These are phyloP conservation scores for Petrophora chlorosata DNA, from an alignment of 2,888 invertebrate genomes.

Conservation along the genomic window DNA sequence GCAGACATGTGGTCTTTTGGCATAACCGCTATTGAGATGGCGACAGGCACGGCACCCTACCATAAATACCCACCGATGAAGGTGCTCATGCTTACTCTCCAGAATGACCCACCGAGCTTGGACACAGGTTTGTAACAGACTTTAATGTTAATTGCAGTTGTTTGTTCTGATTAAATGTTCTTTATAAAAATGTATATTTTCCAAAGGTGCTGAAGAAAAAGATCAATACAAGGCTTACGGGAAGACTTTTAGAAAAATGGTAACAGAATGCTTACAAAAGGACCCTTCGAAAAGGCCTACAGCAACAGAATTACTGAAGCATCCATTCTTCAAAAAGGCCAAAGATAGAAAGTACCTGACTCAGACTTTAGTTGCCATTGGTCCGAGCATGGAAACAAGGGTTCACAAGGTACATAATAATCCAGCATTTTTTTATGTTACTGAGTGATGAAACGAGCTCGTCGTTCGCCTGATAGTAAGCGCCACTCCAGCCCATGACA, in stretches of 20 bases:
- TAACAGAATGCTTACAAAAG: slow-evolving; percentile 97
- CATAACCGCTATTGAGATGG: slow-evolving; percentile 99
- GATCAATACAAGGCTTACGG: slow-evolving; percentile 99
- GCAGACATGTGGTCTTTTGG: slow-evolving; percentile 93
- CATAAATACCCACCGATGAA: slow-evolving; percentile 99
- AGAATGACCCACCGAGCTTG: slow-evolving; percentile 98
- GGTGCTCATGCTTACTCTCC: slow-evolving; percentile 98
- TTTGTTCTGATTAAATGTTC: background rate
- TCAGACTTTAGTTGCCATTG: slow-evolving; percentile 92
- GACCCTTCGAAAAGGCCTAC: slow-evolving; percentile 97
- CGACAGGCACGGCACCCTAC: slow-evolving; percentile 98
- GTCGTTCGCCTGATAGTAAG: no score
- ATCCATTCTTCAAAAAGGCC: slow-evolving; percentile 98
- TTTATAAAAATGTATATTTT: background rate
- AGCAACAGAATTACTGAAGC: slow-evolving; percentile 97
- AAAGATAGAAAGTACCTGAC: slow-evolving; percentile 96
- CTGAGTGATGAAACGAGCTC: no score
- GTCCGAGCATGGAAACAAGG: slow-evolving; percentile 94
- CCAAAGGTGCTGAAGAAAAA: slow-evolving; percentile 92
- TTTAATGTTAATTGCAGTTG: no score
- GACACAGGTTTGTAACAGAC: slow-evolving; percentile 88
- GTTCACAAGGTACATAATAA: slow-evolving; percentile 90
- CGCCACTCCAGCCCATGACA: no score
- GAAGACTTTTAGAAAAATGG: slow-evolving; percentile 98
- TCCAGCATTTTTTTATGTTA: no score